Percentiles rank a stretch among this genome's conserved stretches.
These are phyloP conservation scores for Nowickia ferox DNA, from an alignment of 2,888 invertebrate species.

Conservation along the genomic window DNA sequence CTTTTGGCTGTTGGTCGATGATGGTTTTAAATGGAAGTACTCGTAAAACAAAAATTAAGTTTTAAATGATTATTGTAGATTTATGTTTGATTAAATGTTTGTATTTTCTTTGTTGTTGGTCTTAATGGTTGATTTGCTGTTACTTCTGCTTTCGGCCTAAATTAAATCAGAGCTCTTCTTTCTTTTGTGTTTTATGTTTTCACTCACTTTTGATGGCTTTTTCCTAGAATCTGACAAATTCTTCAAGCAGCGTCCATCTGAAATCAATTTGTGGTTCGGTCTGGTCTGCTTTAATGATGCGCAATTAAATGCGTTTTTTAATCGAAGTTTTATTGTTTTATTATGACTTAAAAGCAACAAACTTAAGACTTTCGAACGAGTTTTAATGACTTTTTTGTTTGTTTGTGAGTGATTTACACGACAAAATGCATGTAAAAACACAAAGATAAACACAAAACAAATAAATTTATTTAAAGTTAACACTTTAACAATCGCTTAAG, in stretches of 20 bases:
- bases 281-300: conserved; percentile 39
- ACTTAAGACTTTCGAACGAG: conserved; percentile 21
- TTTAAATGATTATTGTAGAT: conserved; percentile 66
- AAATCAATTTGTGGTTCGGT: conserved; percentile 52
- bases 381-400: conserved; percentile 48
- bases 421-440: conserved; percentile 28
- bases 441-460: conserved; percentile 21
- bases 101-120: conserved; percentile 35
- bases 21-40: neutral
- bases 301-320: conserved; percentile 61
- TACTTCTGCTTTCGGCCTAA: conserved; percentile 31
- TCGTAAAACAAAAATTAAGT: conserved; percentile 53
- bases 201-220: conserved; percentile 58
- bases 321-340: conserved; percentile 65
- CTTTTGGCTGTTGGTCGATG: neutral
- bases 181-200: neutral
- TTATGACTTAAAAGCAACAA: conserved; percentile 26
- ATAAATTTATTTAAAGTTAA: conserved; percentile 48
- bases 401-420: conserved; percentile 22
- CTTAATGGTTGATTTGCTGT: conserved; percentile 34
- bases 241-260: conserved; percentile 35
- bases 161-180: conserved; percentile 47
- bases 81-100: conserved; percentile 48
- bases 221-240: conserved; percentile 62
- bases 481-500: conserved; percentile 42